Evolutionary conservation across 2,888 invertebrate species (phyloP), one percentile per base, ranked within the genome.

Genomic region (Oscheius sp.): DNA sequence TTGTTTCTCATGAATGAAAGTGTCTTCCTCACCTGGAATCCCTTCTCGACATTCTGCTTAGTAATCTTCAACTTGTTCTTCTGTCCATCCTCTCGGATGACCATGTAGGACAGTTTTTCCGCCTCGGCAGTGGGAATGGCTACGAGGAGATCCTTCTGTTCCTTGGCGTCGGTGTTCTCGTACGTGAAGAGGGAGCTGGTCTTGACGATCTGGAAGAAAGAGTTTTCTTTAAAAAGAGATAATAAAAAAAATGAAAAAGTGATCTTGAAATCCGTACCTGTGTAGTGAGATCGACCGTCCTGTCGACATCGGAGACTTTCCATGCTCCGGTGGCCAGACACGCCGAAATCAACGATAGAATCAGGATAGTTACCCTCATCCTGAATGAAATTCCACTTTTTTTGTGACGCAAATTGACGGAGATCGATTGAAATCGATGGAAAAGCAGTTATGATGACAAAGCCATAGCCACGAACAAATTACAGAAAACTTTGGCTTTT

Each of bases 241-340:
- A 62, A 9, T 13, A 35, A 47, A 21, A 47, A 2, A 35, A 62
- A 13, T 62, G 42, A 62, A 11, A 21, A 55, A 55, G 10, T 55
- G 42, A 42, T 7, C 42, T 42, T 3, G 33, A 9, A 47, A 33
- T 29, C 32, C 70, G 70, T 60, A 88, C 74, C 73, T 88, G 88
- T 4, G 87, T 78, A 32, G 85, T 71, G 5, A 89, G 72, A 74
- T 88, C 88, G 33, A 88, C 76, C 42, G 76, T 85, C 35, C 88
- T 76, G 47, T 84, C 82, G 42, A 79, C 74, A 62, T 84, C 80
- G 57, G 59, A 71, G 70, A 79, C 75, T 75, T 81, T 81, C 77
- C 80, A 79, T 1, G 51, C 57, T 9, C 75, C 76, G 47, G 62
- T 70, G 37, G 76, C 78, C 35, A 73, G 62, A 62, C 70, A 74